Evolutionary conservation across 2,797 vertebrate species (phyloP).

Genomic region (Poeciliopsis presidionis): DNA sequence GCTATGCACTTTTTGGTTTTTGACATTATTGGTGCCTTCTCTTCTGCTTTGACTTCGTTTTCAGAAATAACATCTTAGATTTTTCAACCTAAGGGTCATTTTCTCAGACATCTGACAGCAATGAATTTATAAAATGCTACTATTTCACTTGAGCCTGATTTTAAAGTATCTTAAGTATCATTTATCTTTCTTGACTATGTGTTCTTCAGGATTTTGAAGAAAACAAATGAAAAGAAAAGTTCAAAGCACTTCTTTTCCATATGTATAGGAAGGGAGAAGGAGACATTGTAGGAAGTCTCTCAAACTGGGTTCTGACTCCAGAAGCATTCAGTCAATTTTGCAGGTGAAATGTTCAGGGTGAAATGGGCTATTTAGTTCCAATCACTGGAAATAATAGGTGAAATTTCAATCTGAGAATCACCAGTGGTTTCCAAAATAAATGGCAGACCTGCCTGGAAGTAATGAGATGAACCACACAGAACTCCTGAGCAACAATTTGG

Average conservation of each 20-base stretch:
- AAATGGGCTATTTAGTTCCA: not conserved
- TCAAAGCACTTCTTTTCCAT: not conserved
- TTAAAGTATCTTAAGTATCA: not conserved
- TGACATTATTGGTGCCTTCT: not conserved
- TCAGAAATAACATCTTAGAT: not conserved
- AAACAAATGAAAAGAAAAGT: not conserved
- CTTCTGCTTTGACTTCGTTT: not conserved
- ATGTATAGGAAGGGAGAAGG: slow-evolving; percentile 6
- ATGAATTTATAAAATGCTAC: not conserved
- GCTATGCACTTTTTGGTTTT: not conserved
- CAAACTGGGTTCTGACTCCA: not conserved
- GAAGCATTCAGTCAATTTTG: not conserved
- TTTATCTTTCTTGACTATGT: not conserved
- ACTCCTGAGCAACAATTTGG: not conserved
- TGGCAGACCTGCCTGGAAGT: not conserved
- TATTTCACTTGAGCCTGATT: not conserved
- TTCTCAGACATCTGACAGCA: not conserved
- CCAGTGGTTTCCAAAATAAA: not conserved
- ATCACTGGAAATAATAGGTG: not conserved
- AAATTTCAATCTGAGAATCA: not conserved
- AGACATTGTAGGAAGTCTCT: not conserved
- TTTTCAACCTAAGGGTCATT: not conserved
- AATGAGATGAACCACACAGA: not conserved
- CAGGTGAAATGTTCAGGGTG: not conserved
- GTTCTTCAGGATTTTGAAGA: not conserved